A percentile compares a stretch with the other conserved stretches of the same genome.
phyloP scores from a whole-genome alignment of 2,888 invertebrate genomes.

The Colletes collaris region DNA sequence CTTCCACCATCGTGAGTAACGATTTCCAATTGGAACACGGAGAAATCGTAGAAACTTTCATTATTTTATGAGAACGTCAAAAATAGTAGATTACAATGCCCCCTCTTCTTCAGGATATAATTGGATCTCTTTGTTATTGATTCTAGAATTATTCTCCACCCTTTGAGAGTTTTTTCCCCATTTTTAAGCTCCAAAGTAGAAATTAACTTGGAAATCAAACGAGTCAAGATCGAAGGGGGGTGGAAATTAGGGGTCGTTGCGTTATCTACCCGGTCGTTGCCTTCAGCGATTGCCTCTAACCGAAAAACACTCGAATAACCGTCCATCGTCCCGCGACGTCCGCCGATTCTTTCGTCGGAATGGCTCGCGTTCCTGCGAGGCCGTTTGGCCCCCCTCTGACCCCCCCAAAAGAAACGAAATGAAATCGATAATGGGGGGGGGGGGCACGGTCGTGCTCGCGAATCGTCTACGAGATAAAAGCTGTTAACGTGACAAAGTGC shows the following conservation, averaged over 20 bases:
- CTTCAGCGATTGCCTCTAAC: constrained; percentile 54
- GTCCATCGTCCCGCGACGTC: constrained; percentile 63
- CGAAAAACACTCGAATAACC: constrained; percentile 63
- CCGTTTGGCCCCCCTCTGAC: constrained; percentile 28
- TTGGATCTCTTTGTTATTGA: constrained; percentile 45
- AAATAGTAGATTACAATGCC: too few relatives aligned
- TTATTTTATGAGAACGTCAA: too few relatives aligned
- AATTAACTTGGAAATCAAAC: too few relatives aligned
- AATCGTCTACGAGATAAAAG: constrained; percentile 69
- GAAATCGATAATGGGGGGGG: constrained; percentile 72
- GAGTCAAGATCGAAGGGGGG: too few relatives aligned
- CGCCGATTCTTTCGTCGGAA: constrained; percentile 60
- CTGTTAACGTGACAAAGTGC: constrained; percentile 70
- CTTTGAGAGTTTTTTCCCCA: not conserved
- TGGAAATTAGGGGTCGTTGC: not conserved
- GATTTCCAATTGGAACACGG: not conserved
- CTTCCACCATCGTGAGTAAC: too few relatives aligned
- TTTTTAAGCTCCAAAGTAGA: too few relatives aligned
- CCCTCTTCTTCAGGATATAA: not conserved
- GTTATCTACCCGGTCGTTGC: constrained; percentile 24
- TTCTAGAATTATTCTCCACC: constrained; percentile 25
- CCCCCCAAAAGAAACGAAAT: constrained; percentile 63
- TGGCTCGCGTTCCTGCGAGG: constrained; percentile 57
- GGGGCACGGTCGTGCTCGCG: constrained; percentile 60
- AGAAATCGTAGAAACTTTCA: not conserved